These are phyloP conservation scores for Huso huso DNA, from an alignment of 2,797 vertebrate species.

Conservation along the genomic window DNA sequence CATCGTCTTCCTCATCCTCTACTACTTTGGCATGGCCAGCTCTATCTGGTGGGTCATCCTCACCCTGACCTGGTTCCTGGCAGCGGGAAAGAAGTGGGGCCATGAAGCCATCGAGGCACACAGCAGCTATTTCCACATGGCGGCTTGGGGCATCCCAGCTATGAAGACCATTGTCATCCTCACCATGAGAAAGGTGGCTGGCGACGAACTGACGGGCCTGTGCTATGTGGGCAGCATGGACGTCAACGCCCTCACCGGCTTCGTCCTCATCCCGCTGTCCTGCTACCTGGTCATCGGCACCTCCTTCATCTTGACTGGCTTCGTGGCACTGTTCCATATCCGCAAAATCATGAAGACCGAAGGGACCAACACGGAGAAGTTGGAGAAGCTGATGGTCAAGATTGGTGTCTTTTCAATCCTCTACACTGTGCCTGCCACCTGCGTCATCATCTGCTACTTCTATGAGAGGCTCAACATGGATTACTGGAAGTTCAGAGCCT, in stretches of 20 bases:
- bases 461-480: conserved; percentile 92
- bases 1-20: conserved; percentile 92
- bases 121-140: conserved; percentile 97
- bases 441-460: conserved; percentile 94
- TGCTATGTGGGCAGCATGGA: conserved; percentile 94
- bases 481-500: conserved; percentile 80
- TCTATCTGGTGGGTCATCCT: conserved; percentile 97
- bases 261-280: conserved; percentile 88
- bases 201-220: conserved; percentile 89
- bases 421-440: conserved; percentile 93
- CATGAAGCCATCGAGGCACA: conserved; percentile 95
- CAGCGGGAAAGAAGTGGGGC: conserved; percentile 95
- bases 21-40: conserved; percentile 97
- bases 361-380: conserved; percentile 93
- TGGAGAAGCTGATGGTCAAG: conserved; percentile 97
- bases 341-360: conserved; percentile 95
- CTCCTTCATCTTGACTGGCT: conserved; percentile 92
- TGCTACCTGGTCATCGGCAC: conserved; percentile 90
- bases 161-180: conserved; percentile 92
- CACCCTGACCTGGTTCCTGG: conserved; percentile 95
- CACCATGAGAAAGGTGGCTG: conserved; percentile 90
- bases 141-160: conserved; percentile 90
- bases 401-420: conserved; percentile 96
- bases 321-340: conserved; percentile 96
- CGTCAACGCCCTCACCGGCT: conserved; percentile 76